Evolutionary conservation across 2,888 invertebrate species (phyloP).

Genomic region (Hydriomena furcata): DNA sequence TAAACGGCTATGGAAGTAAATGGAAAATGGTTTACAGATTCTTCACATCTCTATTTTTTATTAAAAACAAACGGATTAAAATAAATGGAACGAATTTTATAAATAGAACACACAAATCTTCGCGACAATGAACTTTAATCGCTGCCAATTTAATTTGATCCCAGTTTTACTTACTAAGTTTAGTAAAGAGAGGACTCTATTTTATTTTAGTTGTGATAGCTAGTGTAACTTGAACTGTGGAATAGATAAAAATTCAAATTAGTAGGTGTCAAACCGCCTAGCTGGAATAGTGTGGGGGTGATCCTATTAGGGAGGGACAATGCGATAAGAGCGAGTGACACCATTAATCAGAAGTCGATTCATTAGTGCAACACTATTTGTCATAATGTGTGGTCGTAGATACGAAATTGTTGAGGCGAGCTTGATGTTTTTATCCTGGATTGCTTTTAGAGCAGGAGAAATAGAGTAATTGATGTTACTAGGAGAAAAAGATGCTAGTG

Average conservation of each 20-base stretch:
- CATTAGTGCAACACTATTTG: slow-evolving; percentile 75
- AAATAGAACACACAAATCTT: slow-evolving; percentile 52
- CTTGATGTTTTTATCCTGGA: slow-evolving; percentile 30
- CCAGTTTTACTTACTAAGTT: background rate
- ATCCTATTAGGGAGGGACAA: slow-evolving; percentile 73
- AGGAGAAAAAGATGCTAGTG: background rate
- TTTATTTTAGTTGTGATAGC: slow-evolving; percentile 10
- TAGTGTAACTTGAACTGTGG: slow-evolving; percentile 32
- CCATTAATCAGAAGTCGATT: slow-evolving; percentile 78
- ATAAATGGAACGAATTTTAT: slow-evolving; percentile 50
- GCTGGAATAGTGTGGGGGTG: slow-evolving; percentile 49
- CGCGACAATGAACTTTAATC: slow-evolving; percentile 38
- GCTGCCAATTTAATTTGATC: slow-evolving; percentile 6
- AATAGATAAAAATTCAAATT: slow-evolving; percentile 24
- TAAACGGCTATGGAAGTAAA: too few relatives aligned
- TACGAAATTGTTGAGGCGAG: slow-evolving; percentile 44
- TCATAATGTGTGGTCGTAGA: slow-evolving; percentile 68
- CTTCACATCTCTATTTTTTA: too few relatives aligned
- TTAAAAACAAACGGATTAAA: slow-evolving; percentile 33
- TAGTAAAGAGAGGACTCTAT: background rate
- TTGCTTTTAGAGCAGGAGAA: slow-evolving; percentile 17
- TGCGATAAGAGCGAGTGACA: slow-evolving; percentile 70
- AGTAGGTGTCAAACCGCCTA: slow-evolving; percentile 25
- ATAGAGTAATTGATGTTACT: slow-evolving; percentile 6
- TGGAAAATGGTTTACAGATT: too few relatives aligned